Evolutionary conservation across 2,797 vertebrate species (phyloP), one percentile per base, ranked within the genome.

Genomic region (Sitta carolinensis): DNA sequence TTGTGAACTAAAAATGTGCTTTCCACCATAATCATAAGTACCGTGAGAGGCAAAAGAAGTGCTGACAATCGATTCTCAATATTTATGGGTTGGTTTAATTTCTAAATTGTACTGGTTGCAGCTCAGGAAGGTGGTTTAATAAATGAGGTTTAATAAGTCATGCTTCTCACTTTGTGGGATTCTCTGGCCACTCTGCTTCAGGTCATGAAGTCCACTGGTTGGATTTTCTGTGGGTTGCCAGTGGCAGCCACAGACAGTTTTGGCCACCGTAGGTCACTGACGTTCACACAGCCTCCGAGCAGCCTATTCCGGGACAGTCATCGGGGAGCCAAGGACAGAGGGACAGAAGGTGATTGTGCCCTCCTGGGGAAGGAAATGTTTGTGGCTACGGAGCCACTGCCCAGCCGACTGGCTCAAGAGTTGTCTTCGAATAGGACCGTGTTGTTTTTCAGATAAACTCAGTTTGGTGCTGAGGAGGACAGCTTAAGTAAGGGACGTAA

Each of bases 261-360:
- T 87, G 55, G 19, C 20, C 7, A 3, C 43, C 0, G 0, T 62
- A 13, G 62, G 69, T 81, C 21, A 9, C 54, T 45, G 61, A 4
- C 0, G 2, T 47, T 85, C 4, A 0, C 54, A 1, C 10, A 43
- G 8, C 50, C 55, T 84, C 58, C n/a, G 13, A 2, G 25, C 21
- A 47, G 32, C 22, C 38, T 19, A 0, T 67, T 76, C 38, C 3
- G 4, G 74, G 69, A 4, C 36, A 36, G 36, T 36, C 36, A 36
- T 36, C n/a, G 2, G 36, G 36, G 36, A 36, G 36, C 36, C 36
- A 36, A 36, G 36, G 36, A 36, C 36, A 36, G 36, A 36, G 36
- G 36, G 36, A 36, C 36, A 36, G 36, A 36, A 36, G 36, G 36
- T 36, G 2, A 8, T 50, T 52, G 30, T 85, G 40, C 45, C 0